These are phyloP conservation scores for Synanthedon andrenaeformis DNA, from an alignment of 2,888 invertebrate species.

Conservation along the genomic window DNA sequence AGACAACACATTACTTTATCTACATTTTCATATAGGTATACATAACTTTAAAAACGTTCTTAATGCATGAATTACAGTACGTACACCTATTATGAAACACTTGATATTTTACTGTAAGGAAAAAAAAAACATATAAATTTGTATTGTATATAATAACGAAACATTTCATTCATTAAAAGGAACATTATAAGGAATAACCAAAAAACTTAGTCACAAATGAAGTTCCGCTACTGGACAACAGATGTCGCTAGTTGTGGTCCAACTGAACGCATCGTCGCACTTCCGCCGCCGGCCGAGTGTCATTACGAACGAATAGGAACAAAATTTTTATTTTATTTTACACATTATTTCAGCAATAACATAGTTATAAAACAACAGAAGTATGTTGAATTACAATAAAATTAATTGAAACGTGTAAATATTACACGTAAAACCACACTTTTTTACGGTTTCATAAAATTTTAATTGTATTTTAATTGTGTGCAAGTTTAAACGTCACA, in stretches of 20 bases:
- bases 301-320: background rate
- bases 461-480: background rate
- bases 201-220: conserved; percentile 1
- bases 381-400: background rate
- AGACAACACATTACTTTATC: too few relatives aligned
- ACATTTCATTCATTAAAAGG: too few relatives aligned
- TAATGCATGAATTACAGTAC: too few relatives aligned
- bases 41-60: too few relatives aligned
- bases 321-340: background rate
- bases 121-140: too few relatives aligned
- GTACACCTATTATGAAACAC: too few relatives aligned
- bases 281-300: background rate
- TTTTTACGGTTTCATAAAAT: background rate
- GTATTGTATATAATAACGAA: too few relatives aligned
- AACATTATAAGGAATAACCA: background rate
- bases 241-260: conserved; percentile 43
- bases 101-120: too few relatives aligned
- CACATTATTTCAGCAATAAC: background rate
- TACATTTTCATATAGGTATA: too few relatives aligned
- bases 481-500: background rate
- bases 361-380: background rate
- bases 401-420: background rate
- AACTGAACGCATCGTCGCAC: background rate
- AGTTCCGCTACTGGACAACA: conserved; percentile 49
- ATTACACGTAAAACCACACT: too few relatives aligned